Evolutionary conservation across 2,113 vertebrate species (phyloP).

Genomic region (Parus major): DNA sequence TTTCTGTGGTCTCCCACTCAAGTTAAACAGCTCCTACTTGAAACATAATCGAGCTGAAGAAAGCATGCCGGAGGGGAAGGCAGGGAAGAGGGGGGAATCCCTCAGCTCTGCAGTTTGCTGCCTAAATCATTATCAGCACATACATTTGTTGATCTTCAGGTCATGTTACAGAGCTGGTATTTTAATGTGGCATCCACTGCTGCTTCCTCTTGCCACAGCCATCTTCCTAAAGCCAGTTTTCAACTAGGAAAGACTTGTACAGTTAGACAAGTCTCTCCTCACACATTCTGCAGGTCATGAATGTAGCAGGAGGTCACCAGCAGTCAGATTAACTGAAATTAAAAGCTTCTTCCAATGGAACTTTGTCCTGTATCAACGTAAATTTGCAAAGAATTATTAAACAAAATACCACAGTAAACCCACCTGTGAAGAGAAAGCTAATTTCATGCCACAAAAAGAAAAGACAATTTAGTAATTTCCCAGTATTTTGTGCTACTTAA

Average conservation of each 20-base stretch:
- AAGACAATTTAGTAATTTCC: not conserved
- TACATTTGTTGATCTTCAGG: not conserved
- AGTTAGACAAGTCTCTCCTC: not conserved
- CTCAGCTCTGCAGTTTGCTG: not conserved
- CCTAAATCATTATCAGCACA: not conserved
- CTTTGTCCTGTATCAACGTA: rapidly evolving
- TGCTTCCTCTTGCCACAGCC: not conserved
- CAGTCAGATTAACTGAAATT: not conserved
- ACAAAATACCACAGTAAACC: not conserved
- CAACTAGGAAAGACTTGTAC: not conserved
- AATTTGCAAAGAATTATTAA: not conserved
- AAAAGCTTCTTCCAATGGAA: not conserved
- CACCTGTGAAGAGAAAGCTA: not conserved
- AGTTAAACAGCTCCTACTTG: not conserved
- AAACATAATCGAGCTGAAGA: not conserved
- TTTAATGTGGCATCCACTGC: not conserved
- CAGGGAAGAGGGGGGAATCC: not conserved
- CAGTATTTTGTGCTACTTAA: not conserved
- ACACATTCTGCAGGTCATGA: not conserved
- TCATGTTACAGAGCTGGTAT: not conserved
- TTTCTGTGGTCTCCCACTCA: not conserved
- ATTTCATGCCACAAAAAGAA: not conserved
- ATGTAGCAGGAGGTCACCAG: rapidly evolving
- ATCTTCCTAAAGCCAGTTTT: not conserved
- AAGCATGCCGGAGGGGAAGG: not conserved